Base-by-base conservation (phyloP, 35 echinoderm and acorn worm species). In the Eucidaris tribuloides region DNA sequence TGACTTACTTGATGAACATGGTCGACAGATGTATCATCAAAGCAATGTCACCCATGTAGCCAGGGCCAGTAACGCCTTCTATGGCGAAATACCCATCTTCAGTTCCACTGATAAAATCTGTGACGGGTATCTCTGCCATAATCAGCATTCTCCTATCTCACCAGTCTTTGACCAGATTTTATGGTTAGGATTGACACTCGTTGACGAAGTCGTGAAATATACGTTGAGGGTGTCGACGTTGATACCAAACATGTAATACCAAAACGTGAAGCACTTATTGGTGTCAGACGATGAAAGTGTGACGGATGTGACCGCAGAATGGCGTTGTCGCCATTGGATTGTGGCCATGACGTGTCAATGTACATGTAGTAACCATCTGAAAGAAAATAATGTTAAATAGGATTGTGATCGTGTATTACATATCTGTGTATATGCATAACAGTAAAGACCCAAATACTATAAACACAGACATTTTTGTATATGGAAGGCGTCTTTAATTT, bases 291-390 rank as follows among this genome's bases (percentile, higher is more conserved):
- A 24, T 1, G 5, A 0, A 2, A 74, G 68, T 5, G 58, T 3
- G 44, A 28, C 13, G 43, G 40, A 17, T 66, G 84, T 18, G 84
- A 76, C 13, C 72, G 48, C 24, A 78, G 37, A 25, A 86, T 23
- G 4, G 84, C 70, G 54, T 42, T 40, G 36, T 86, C 84, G 33
- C 50, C 56, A n/a, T 15, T 54, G 2, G 11, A 5, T 56, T 55
- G 84, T 7, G 84, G 84, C n/a, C 42, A 29, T 22, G 68, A 61
- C 11, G 84, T 57, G 37, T 86, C 84, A 32, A 56, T 86, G 34
- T 86, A 86, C 29, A 86, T 42, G 58, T 86, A 86, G 64, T 55
- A 55, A 23, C 84, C 84, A 42, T 4, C 68, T 74, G 68, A 42
- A 60, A 24, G 7, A 74, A 15, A 39, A 74, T n/a, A n/a, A n/a